Base-by-base conservation (phyloP, 30 jellyfish, hydroid and myxozoan species). In the Hydra vulgaris region DNA sequence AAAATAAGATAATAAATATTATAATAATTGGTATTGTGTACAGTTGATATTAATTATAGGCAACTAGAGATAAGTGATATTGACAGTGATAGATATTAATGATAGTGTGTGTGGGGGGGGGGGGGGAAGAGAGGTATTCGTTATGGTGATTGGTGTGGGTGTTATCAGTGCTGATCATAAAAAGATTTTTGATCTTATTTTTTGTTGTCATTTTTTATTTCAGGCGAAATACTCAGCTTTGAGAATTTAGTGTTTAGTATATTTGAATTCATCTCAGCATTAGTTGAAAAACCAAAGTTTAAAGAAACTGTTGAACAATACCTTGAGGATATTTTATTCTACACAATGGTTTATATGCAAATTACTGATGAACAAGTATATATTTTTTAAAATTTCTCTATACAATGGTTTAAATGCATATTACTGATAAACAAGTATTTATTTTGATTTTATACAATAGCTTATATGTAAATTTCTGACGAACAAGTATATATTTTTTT, bases 331-430 rank as follows among this genome's bases (percentile, higher is more conserved):
- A 90, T 90, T 72, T 74, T 90, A 82, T 86, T 86, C 72, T 80
- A 72, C 73, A 84, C 95, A 18, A 81, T 90, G 90, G 70, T 90
- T 66, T 90, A 90, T 78, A 90, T 90, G 97, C 97, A 90, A 74
- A 90, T 90, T 8, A 86, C 97, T 25, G 97, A 90, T 8, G 97
- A 85, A 23, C 97, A 90, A 94, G 97, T 84, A 54, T 15, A 73
- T 7, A 21, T 0, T 56, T 56, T 56, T n/a, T 56, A 15, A 27
- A 71, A 25, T 5, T 24, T 56, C 71, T 15, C n/a, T 56, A 17
- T 56, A 84, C 95, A 21, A 81, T 89, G 89, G 61, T 89, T 56
- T 89, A 89, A 77, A 89, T 89, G 97, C 97, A 89, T 69, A 89
- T 89, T 7, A 85, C 97, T 23, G 97, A 89, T 5, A 95, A 85